Evolutionary conservation across 1,140 invertebrate genomes (phyloP), one percentile per base, ranked within the genome.

Genomic region (Lethrus apterus): DNA sequence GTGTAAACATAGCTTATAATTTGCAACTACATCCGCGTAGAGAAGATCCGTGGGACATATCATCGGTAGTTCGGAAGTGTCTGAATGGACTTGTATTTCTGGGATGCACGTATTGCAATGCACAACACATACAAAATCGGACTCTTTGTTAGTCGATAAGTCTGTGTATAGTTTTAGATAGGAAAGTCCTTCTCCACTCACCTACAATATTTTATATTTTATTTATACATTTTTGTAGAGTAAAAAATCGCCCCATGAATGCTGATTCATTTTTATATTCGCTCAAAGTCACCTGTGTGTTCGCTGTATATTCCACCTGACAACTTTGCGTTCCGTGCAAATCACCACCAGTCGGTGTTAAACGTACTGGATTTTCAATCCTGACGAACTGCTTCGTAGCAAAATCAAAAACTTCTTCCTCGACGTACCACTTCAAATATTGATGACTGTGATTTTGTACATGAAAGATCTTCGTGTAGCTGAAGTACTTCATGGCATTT

Each of bases 71-170:
- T 41, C 38, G 0, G 38, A 41, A 9, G 21, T 41, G 23, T 41
- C 15, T n/a, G 21, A 26, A 21, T 41, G 38, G 10, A 41, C 10
- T 18, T 26, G 3, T 7, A 11, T n/a, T 4, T 26, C 34, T 36
- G 17, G n/a, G 17, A 36, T 17, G 17, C 5, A 36, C 34, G 19
- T 5, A 26, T 26, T 41, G 15, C 15, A 41, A 10, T 23, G 20
- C 2, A 41, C 38, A 13, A 14, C 24, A 18, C 38, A 41, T 4
- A 41, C 24, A n/a, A 26, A 41, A 29, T 41, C 38, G n/a, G 24
- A 7, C 5, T 41, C 38, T 8, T 41, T 11, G 7, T 23, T 7
- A 2, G 23, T 9, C 13, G n/a, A 5, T 5, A 26, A 29, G 13
- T 41, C 18, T 21, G 38, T 41, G 10, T 23, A 26, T 21, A 41